Percentiles rank a stretch among this genome's conserved stretches.
Conservation (phyloP, 1,140 invertebrate species). For the Neelides sp. region DNA sequence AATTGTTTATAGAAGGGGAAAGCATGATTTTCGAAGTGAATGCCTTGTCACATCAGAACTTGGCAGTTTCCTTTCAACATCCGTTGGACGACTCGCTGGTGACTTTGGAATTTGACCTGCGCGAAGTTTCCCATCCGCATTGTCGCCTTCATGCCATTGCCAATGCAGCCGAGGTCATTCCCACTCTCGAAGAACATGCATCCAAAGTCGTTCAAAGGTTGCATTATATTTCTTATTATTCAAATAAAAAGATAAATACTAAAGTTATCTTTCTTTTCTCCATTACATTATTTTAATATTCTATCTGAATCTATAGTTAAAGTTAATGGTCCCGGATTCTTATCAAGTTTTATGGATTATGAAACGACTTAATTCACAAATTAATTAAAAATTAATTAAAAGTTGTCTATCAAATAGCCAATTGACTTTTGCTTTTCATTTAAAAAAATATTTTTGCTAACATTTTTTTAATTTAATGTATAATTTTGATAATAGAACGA, state of each 20-base stretch:
- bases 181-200: constrained; percentile 58
- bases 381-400: constrained; percentile 2
- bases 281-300: too few relatives aligned
- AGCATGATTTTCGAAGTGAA: constrained; percentile 82
- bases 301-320: too few relatives aligned
- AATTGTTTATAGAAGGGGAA: constrained; percentile 34
- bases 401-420: too few relatives aligned
- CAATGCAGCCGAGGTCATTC: constrained; percentile 41
- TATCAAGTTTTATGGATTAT: neutral
- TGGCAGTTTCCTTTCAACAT: constrained; percentile 83
- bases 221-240: constrained; percentile 15
- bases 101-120: constrained; percentile 76
- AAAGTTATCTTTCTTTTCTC: too few relatives aligned
- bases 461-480: constrained; percentile 9
- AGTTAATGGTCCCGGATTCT: too few relatives aligned
- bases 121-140: constrained; percentile 59
- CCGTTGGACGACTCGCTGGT: constrained; percentile 82
- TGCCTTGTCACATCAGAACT: constrained; percentile 72
- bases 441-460: neutral
- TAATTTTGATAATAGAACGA: constrained; percentile 43
- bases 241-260: constrained; percentile 4
- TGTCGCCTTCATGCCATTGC: constrained; percentile 50
- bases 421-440: neutral
- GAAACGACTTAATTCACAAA: neutral
- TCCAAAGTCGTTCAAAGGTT: constrained; percentile 72